A percentile compares a stretch with the other conserved stretches of the same genome.
Conservation (phyloP, 92 coral and sea anemone species). For the Ricordea florida region DNA sequence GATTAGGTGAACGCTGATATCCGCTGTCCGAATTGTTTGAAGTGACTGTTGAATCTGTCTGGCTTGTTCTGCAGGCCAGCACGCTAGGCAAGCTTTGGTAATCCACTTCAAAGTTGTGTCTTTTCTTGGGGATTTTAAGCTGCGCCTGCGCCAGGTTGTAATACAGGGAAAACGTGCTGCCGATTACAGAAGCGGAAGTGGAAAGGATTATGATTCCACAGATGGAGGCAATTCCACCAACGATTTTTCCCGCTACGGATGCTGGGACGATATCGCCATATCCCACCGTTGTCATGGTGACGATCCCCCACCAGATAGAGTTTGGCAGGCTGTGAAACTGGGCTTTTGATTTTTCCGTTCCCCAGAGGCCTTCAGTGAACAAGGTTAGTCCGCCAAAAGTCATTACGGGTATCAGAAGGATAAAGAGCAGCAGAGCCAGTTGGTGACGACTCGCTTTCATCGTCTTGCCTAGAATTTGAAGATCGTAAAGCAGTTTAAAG, state of each 20-base stretch:
- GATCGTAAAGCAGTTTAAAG: conserved; percentile 91
- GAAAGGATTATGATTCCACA: conserved; percentile 96
- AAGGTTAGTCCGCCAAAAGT: conserved; percentile 86
- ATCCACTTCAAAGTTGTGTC: conserved; percentile 75
- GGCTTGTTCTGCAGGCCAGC: conserved; percentile 81
- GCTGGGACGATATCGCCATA: conserved; percentile 94
- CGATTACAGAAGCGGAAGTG: conserved; percentile 93
- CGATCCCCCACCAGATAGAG: conserved; percentile 95
- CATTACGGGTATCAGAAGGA: conserved; percentile 89
- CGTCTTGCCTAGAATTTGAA: conserved; percentile 93
- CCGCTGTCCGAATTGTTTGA: conserved; percentile 88
- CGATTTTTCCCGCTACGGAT: conserved; percentile 81
- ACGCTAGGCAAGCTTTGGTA: conserved; percentile 79
- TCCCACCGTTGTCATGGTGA: conserved; percentile 98
- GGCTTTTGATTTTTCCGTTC: conserved; percentile 26
- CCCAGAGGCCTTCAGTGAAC: conserved; percentile 72
- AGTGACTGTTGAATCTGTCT: conserved; percentile 76
- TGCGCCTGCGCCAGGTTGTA: conserved; percentile 98
- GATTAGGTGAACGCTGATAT: conserved; percentile 81
- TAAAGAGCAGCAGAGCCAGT: conserved; percentile 72
- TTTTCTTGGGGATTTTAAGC: conserved; percentile 86
- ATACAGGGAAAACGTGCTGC: conserved; percentile 95
- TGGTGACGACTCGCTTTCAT: conserved; percentile 94
- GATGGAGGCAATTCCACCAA: conserved; percentile 93
- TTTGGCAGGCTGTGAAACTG: conserved; percentile 87